phyloP scores from a whole-genome alignment of 2,113 vertebrate species.

The Lophura nycthemera region DNA sequence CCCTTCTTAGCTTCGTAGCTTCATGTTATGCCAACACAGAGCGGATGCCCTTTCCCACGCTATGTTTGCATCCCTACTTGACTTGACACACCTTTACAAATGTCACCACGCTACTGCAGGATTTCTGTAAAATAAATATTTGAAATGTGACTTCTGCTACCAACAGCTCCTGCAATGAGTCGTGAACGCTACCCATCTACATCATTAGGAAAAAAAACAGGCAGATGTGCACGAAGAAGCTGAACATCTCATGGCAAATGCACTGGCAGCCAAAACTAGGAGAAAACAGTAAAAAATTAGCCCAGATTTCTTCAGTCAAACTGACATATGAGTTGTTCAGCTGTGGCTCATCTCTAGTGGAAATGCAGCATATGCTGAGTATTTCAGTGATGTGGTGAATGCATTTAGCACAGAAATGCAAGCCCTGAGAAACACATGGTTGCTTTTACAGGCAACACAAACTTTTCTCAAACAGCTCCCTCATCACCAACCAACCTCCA shows the following conservation, averaged over 20 bases:
- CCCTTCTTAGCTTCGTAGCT: background rate
- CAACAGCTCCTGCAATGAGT: background rate
- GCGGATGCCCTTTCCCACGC: background rate
- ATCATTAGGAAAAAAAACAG: accelerated
- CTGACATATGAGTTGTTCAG: background rate
- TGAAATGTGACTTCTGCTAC: background rate
- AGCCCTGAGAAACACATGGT: background rate
- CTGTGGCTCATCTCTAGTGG: slow-evolving; percentile 14
- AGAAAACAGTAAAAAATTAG: background rate
- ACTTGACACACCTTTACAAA: background rate
- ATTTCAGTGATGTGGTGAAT: slow-evolving; percentile 40
- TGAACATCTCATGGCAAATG: background rate
- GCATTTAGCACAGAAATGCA: slow-evolving; percentile 26
- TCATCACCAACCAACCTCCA: background rate
- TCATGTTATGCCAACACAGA: background rate
- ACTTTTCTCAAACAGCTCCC: background rate
- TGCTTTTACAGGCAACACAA: background rate
- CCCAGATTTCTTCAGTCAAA: background rate
- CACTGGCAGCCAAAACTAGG: background rate
- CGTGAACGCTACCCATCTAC: background rate
- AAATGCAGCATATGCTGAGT: slow-evolving; percentile 15
- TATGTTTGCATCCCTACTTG: background rate
- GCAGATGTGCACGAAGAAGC: background rate
- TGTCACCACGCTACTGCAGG: background rate
- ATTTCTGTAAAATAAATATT: background rate